Conservation (phyloP, 1,140 invertebrate species). For the Chymomyza costata region DNA sequence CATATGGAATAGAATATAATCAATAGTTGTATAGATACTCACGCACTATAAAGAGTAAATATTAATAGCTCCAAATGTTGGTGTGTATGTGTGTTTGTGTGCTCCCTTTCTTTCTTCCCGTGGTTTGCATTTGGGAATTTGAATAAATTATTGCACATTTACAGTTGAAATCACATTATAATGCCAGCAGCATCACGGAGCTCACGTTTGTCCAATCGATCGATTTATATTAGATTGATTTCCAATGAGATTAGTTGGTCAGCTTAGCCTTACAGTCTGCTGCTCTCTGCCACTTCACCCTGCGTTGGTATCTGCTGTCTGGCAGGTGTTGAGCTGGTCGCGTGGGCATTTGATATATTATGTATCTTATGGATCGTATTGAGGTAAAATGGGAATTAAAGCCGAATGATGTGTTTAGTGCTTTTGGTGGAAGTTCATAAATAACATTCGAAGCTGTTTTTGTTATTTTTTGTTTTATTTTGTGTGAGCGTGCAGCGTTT, state of each 20-base stretch:
- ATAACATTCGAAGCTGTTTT: slow-evolving; percentile 45
- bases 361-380: slow-evolving; percentile 15
- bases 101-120: no score
- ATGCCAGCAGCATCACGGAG: slow-evolving; percentile 36
- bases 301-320: slow-evolving; percentile 9
- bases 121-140: slow-evolving; percentile 52
- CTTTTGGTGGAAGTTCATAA: slow-evolving; percentile 50
- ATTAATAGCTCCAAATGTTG: slow-evolving; percentile 60
- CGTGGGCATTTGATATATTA: slow-evolving; percentile 36
- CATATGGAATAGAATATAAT: slow-evolving; percentile 24
- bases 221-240: slow-evolving; percentile 64
- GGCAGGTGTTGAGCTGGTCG: slow-evolving; percentile 44
- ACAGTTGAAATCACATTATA: slow-evolving; percentile 65
- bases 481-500: no score
- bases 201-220: slow-evolving; percentile 49
- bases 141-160: slow-evolving; percentile 72
- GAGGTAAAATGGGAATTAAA: no score
- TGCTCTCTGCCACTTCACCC: slow-evolving; percentile 7
- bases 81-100: background rate
- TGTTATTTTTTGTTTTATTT: no score
- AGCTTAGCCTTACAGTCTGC: slow-evolving; percentile 40
- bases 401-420: slow-evolving; percentile 27
- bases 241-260: slow-evolving; percentile 59
- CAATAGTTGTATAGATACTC: slow-evolving; percentile 7
- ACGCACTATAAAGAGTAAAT: slow-evolving; percentile 36